Evolutionary conservation across 1,140 invertebrate species (phyloP), one percentile per base, ranked within the genome.

Genomic region (Drosophila ficusphila): DNA sequence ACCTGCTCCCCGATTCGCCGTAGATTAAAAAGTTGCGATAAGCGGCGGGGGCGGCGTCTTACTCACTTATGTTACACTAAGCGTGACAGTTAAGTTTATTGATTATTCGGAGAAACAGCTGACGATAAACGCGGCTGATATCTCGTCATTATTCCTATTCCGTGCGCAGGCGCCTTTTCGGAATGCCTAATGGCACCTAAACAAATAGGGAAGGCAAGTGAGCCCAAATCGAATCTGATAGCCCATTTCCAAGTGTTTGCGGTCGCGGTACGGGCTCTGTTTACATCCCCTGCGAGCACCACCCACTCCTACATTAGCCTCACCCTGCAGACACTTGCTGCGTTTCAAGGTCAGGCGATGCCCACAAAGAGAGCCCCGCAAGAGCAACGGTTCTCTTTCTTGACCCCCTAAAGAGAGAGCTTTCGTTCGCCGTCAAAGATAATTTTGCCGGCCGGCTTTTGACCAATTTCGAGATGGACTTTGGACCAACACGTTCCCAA

Each of bases 361-460:
- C 12, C 38, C 41, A 12, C 60, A 11, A 47, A 46, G 56, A 61
- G 51, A 53, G 14, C 9, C 1, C 25, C 4, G 0, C 5, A 3
- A 49, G 44, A 48, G 34, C 14, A 39, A 11, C 19, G 3, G 0
- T 11, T 23, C 61, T 62, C 12, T 23, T 57, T 62, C 57, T 65
- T 64, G 19, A 36, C 34, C 16, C 2, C 25, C 3, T 8, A 0
- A 33, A 49, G 19, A 49, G 44, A 23, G 23, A 25, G 25, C n/a
- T 11, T 3, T 29, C 4, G 2, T 1, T 38, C 8, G 6, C 38
- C 14, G 53, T 23, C 33, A 18, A 16, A 56, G 11, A 33, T 77
- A 69, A 82, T 70, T 48, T 51, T 53, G 62, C 65, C 64, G 65
- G 79, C 73, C 79, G 78, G 79, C 31, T 14, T 29, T 47, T 53